These are phyloP conservation scores for Eucidaris tribuloides DNA, from an alignment of 35 echinoderm and acorn worm genomes.

Conservation along the genomic window DNA sequence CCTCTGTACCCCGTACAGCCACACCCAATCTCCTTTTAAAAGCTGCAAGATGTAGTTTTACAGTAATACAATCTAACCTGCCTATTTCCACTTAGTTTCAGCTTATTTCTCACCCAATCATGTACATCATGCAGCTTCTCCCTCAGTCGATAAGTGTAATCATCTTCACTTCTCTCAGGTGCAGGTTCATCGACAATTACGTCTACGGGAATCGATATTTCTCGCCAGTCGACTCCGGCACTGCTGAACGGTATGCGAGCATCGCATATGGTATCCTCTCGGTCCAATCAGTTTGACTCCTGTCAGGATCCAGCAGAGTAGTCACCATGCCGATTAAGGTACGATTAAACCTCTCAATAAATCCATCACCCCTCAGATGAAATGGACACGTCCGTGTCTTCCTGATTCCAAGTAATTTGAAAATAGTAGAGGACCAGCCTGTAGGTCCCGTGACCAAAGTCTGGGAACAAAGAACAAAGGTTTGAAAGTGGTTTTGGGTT, in stretches of 20 bases:
- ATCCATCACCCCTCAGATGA: constrained; percentile 30
- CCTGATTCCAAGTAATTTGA: background rate
- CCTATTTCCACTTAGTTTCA: background rate
- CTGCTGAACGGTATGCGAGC: constrained; percentile 30
- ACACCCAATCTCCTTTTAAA: background rate
- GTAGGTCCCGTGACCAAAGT: too few relatives aligned
- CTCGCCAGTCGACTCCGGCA: constrained; percentile 22
- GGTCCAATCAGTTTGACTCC: constrained; percentile 56
- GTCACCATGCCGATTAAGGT: constrained; percentile 24
- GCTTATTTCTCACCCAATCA: background rate
- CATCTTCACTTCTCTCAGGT: background rate
- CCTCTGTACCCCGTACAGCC: background rate
- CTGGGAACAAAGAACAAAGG: too few relatives aligned
- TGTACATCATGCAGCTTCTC: background rate
- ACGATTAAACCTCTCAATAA: constrained; percentile 41
- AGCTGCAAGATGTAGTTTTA: background rate
- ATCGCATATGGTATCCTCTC: constrained; percentile 2
- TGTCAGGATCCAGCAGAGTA: background rate
- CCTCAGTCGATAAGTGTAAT: background rate
- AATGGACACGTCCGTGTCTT: constrained; percentile 25
- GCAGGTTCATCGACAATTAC: background rate
- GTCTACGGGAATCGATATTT: constrained; percentile 42
- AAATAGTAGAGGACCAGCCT: too few relatives aligned
- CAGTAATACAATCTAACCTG: background rate
- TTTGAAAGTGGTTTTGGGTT: too few relatives aligned